Conservation (phyloP, 2,888 invertebrate genomes). For the Aromia moschata region DNA sequence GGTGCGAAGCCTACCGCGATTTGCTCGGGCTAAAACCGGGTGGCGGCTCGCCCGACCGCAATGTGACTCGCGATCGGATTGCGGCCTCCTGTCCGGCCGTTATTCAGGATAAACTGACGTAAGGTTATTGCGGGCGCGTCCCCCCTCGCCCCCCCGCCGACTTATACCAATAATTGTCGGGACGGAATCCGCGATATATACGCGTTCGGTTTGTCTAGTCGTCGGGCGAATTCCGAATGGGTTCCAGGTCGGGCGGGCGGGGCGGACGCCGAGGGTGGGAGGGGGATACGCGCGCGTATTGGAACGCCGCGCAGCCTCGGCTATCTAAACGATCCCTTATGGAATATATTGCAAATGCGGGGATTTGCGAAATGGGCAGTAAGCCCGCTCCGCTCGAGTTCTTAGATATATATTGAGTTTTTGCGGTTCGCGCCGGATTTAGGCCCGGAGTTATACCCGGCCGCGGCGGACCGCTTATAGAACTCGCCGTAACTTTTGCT, state of each 20-base stretch:
- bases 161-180: constrained; percentile 46
- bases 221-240: constrained; percentile 5
- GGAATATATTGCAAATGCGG: not conserved
- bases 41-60: constrained; percentile 24
- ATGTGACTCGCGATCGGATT: constrained; percentile 48
- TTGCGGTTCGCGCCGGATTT: not conserved
- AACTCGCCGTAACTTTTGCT: no score
- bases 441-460: no score
- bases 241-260: not conserved
- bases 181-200: constrained; percentile 39
- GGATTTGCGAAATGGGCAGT: not conserved
- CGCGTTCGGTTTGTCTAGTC: constrained; percentile 16
- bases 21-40: no score
- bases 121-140: constrained; percentile 46
- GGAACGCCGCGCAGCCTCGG: not conserved
- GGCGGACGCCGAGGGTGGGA: not conserved
- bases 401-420: not conserved
- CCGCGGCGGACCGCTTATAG: no score
- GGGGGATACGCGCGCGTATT: not conserved
- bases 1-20: no score
- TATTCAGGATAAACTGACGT: constrained; percentile 52
- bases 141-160: constrained; percentile 34
- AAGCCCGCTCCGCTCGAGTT: not conserved
- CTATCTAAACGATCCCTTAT: not conserved
- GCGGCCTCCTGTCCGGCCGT: constrained; percentile 44